Base-by-base conservation (phyloP, 2,797 vertebrate genomes). In the Knipowitschia caucasica region DNA sequence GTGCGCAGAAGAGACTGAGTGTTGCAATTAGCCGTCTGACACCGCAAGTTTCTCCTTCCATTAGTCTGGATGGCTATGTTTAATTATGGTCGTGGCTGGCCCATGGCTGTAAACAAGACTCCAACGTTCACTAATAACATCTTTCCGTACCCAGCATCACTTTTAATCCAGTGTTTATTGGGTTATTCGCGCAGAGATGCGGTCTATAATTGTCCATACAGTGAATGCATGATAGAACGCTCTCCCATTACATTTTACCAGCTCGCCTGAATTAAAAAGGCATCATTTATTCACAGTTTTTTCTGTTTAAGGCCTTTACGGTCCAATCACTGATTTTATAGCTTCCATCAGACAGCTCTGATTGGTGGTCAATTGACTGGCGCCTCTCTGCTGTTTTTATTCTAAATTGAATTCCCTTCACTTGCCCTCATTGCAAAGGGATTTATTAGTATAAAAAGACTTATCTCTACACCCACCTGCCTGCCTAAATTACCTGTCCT, bases 381-480 rank as follows among this genome's bases (percentile, higher is more conserved):
- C 10, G 44, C 61, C 17, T 64, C 50, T 40, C 31, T 36, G n/a
- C 51, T 49, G 66, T 43, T 58, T 62, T 17, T 31, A 24, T 66
- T 56, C 38, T 46, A 70, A 71, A 81, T 75, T 81, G 53, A 77
- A 75, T 77, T 67, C 58, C 42, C 73, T 60, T 73, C 73, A 67
- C 44, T 58, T 56, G 11, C 25, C 58, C 58, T 78, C 62, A 61
- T 50, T 57, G 69, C 66, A 56, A 55, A 57, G 55, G 71, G 78
- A 80, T 83, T 82, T 77, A 82, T 80, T 80, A 77, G 75, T 20
- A 52, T 36, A 69, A 63, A 56, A 53, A 67, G 77, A 74, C 75
- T 78, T 74, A 82, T 83, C 80, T 78, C 33, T 39, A 39, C 29
- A 23, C 69, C 67, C 80, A 77, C 75, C 77, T 78, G 78, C 71